Evolutionary conservation across 2,113 vertebrate genomes (phyloP).

Genomic region (Gymnorhina tibicen): DNA sequence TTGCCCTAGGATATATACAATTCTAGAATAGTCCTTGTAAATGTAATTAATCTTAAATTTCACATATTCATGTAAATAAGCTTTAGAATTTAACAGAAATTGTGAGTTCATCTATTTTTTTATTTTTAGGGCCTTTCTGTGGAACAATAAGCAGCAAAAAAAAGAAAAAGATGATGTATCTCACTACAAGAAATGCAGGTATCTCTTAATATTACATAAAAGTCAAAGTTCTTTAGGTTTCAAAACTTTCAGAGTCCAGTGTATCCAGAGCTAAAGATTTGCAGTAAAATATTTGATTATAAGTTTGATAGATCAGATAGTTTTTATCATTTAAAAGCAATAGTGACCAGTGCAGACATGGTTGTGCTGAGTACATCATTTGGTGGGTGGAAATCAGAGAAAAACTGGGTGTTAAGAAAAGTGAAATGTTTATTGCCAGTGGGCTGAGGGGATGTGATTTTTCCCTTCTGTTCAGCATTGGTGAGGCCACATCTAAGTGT

Average conservation of each 20-base stretch:
- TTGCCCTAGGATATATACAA: neutral
- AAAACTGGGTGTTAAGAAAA: neutral
- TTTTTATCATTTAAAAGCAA: neutral
- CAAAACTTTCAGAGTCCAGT: neutral
- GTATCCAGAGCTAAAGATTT: neutral
- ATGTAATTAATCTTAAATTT: neutral
- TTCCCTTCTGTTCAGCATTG: neutral
- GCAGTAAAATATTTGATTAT: neutral
- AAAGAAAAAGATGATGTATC: conserved; percentile 99
- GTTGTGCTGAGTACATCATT: neutral
- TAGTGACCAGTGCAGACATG: neutral
- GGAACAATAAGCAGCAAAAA: conserved; percentile 89
- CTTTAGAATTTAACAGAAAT: neutral
- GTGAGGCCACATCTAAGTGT: neutral
- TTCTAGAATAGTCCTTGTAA: neutral
- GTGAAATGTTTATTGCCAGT: neutral
- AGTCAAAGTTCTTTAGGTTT: neutral
- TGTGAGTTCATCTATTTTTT: neutral
- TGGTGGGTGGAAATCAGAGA: neutral
- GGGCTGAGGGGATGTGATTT: neutral
- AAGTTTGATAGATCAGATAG: neutral
- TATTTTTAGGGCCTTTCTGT: conserved; percentile 86
- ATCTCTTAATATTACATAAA: neutral
- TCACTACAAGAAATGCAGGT: conserved; percentile 98
- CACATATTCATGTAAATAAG: neutral